phyloP scores from a whole-genome alignment of 2,888 invertebrate genomes.

The Brenthis daphne region DNA sequence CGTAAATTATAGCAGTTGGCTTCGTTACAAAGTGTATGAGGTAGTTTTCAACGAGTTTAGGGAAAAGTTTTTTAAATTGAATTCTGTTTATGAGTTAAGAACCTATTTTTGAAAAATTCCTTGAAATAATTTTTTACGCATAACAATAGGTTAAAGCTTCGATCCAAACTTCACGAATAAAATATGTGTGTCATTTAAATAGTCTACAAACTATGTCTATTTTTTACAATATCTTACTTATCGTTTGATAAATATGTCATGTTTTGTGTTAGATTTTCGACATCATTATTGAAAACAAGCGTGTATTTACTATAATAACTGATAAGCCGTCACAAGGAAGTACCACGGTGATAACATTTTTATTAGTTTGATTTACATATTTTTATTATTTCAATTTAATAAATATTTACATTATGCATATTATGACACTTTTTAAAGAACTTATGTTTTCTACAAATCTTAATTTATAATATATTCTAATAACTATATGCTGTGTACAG shows the following conservation, averaged over 20 bases:
- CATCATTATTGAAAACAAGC: neutral
- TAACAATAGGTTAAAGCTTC: no score
- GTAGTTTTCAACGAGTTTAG: slow-evolving; percentile 31
- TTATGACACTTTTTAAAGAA: no score
- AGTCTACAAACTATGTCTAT: no score
- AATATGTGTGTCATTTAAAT: no score
- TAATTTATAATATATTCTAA: no score
- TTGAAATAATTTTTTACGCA: no score
- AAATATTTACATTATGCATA: slow-evolving; percentile 5
- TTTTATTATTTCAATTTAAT: slow-evolving; percentile 19
- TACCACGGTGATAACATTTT: slow-evolving; percentile 45
- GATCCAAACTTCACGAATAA: no score
- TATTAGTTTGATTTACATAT: slow-evolving; percentile 16
- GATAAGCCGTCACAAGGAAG: slow-evolving; percentile 69
- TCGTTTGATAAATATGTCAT: slow-evolving; percentile 42
- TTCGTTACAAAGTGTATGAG: slow-evolving; percentile 39
- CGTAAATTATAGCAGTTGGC: slow-evolving; percentile 46
- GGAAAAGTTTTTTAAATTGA: neutral
- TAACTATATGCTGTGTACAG: no score
- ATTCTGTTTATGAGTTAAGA: neutral
- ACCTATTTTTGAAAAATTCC: neutral
- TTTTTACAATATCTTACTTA: no score
- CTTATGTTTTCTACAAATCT: no score
- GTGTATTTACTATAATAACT: slow-evolving; percentile 49
- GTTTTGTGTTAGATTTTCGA: neutral